phyloP scores from a whole-genome alignment of 2,113 vertebrate genomes.

The Thalassarche chlororhynchos region DNA sequence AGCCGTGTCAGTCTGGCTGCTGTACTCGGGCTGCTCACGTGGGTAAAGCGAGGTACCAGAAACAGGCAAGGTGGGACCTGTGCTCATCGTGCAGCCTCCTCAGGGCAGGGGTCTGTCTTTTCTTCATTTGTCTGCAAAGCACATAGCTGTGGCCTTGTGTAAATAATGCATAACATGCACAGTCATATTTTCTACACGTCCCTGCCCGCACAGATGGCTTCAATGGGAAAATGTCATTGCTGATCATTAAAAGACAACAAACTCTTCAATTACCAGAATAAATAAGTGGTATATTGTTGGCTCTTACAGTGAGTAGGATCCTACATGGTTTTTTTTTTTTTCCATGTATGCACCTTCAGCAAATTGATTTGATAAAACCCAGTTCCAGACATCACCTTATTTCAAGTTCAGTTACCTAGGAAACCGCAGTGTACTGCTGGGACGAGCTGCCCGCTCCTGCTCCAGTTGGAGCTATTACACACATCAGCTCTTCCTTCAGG shows the following conservation, averaged over 20 bases:
- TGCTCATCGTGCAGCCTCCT: neutral
- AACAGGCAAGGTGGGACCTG: neutral
- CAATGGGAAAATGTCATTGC: neutral
- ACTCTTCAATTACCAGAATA: neutral
- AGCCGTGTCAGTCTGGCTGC: neutral
- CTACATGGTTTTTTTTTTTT: neutral
- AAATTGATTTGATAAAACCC: slow-evolving; percentile 70
- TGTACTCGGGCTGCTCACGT: fast-evolving
- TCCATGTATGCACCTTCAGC: slow-evolving; percentile 26
- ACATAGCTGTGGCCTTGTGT: slow-evolving; percentile 12
- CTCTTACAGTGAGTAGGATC: neutral
- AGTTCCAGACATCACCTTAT: slow-evolving; percentile 66
- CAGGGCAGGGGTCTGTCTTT: slow-evolving; percentile 4
- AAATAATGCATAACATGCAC: slow-evolving; percentile 60
- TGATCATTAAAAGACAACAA: slow-evolving; percentile 18
- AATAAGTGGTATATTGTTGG: neutral
- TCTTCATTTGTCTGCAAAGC: slow-evolving; percentile 25
- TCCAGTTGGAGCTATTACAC: slow-evolving; percentile 63
- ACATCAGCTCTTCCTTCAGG: slow-evolving; percentile 60
- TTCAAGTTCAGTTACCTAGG: slow-evolving; percentile 80
- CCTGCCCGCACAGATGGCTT: neutral
- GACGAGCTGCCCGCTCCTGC: slow-evolving; percentile 66
- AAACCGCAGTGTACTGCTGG: slow-evolving; percentile 75
- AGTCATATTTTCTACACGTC: slow-evolving; percentile 15
- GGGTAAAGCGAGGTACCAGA: neutral